Base-by-base conservation (phyloP, 2,797 vertebrate genomes). In the Coendou prehensilis region DNA sequence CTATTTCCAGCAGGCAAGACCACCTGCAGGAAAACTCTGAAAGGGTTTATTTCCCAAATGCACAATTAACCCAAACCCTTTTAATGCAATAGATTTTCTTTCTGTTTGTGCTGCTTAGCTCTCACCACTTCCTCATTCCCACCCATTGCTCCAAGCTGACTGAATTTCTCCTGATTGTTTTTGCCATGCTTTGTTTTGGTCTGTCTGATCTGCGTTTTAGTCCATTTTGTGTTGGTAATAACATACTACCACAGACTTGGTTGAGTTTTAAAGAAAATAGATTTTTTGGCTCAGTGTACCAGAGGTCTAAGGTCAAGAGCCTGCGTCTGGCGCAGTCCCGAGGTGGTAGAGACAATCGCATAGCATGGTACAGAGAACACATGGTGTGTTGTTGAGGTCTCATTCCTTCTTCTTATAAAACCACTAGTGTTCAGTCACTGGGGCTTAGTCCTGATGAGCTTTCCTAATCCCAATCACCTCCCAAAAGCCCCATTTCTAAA, bases 81-180 rank as follows among this genome's bases (percentile, higher is more conserved):
- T 82, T 33, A 88, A 63, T 57, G 17, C 13, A 78, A 28, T 59
- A 47, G 10, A 37, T n/a, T 79, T 90, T n/a, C 52, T 87, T 82
- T 87, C 45, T 61, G 78, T 13, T 50, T 52, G n/a, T 61, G 28
- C 37, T 57, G 33, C 22, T 94, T 69, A 47, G 30, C 45, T 56
- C n/a, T 69, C 23, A 67, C 8, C 3, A 30, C 57, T 76, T 83
- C 52, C 61, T 47, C 30, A 76, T 52, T 88, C 41, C 37, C 22
- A 75, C 14, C 8, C 2, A 10, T 64, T 57, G 9, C n/a, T 78
- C 84, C 54, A 89, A 59, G 50, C 30, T 57, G 37, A 50, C 61
- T 41, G 37, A 80, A 87, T 83, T 85, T 83, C 17, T 73, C 59
- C 64, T 87, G n/a, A 13, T 89, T 47, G 64, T 78, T 91, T 89